A percentile compares a stretch with the other conserved stretches of the same genome.
These are phyloP conservation scores for Chloroceryle inda DNA, from an alignment of 2,797 vertebrate species.

Conservation along the genomic window DNA sequence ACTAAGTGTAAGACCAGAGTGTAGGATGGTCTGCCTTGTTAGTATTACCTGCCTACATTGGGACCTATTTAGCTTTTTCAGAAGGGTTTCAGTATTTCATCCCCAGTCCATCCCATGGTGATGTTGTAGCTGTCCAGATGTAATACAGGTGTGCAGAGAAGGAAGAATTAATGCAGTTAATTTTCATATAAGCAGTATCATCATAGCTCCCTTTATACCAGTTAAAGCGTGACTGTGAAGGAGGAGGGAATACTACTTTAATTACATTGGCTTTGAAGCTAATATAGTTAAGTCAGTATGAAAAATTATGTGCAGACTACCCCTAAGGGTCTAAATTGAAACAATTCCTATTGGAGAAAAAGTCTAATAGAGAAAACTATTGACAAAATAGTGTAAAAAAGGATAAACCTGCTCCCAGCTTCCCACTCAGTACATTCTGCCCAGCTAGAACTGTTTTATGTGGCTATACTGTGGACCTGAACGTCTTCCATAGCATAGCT, in stretches of 20 bases:
- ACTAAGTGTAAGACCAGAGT: background rate
- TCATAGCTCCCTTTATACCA: conserved; percentile 51
- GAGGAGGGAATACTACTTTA: conserved; percentile 50
- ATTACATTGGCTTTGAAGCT: conserved; percentile 64
- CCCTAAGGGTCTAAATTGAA: conserved; percentile 54
- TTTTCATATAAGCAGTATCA: conserved; percentile 26
- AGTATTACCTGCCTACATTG: background rate
- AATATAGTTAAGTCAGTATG: conserved; percentile 61
- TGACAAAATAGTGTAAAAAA: background rate
- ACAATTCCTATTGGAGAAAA: conserved; percentile 42
- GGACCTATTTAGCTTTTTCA: background rate
- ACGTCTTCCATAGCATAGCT: background rate
- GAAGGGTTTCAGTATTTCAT: background rate
- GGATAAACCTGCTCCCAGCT: background rate
- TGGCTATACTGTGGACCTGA: background rate
- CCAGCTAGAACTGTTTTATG: background rate
- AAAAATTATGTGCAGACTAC: conserved; percentile 32
- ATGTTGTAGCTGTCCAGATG: background rate
- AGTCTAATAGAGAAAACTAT: background rate
- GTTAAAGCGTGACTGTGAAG: conserved; percentile 47
- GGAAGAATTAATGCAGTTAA: conserved; percentile 48
- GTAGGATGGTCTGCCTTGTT: background rate
- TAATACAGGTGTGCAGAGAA: conserved; percentile 50
- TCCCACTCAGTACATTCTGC: background rate
- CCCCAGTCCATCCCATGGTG: background rate